Evolutionary conservation across 2,113 vertebrate genomes (phyloP), one percentile per base, ranked within the genome.

Genomic region (Ceuthmochares aereus): DNA sequence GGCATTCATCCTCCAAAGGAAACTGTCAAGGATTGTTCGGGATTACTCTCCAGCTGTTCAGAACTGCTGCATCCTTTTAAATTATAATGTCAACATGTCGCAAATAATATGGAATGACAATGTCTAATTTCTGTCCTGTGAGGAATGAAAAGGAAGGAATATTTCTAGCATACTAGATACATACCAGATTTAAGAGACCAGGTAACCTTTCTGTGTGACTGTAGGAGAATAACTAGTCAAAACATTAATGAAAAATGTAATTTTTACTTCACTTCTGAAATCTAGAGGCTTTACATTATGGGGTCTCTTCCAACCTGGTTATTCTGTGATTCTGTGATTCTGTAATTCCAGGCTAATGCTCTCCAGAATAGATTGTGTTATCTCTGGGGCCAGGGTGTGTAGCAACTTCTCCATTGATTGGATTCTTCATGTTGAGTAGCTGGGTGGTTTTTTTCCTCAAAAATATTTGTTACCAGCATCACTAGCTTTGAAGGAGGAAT

Each of bases 11-110:
- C 92, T 97, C 96, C 88, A 94, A 97, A 96, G 95, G 80, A 96
- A 97, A 96, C 96, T 93, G 93, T 94, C 90, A 96, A 96, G 95
- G 96, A 97, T 96, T 94, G 96, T 84, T 96, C 93, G 87, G 95
- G 96, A 97, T 97, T 97, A 96, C 96, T 96, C 96, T 97, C 96
- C 96, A 96, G 96, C 96, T 94, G 96, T 94, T 97, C 96, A 94
- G 93, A 95, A 90, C 95, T 95, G 95, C 90, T 96, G 95, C 95
- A 94, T 96, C 95, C 95, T 96, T 97, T 96, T 95, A 95, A 96
- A 96, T 96, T 97, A 96, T 95, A 97, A 97, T 95, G 96, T 95
- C 88, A 95, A 96, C 92, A 84, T 94, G 93, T 96, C 88, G 3
- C 95, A 95, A 93, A 96, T 96, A 94, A 95, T 94, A 80, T 87